phyloP scores from a whole-genome alignment of 2,113 vertebrate species.

The Hemiscyllium ocellatum region DNA sequence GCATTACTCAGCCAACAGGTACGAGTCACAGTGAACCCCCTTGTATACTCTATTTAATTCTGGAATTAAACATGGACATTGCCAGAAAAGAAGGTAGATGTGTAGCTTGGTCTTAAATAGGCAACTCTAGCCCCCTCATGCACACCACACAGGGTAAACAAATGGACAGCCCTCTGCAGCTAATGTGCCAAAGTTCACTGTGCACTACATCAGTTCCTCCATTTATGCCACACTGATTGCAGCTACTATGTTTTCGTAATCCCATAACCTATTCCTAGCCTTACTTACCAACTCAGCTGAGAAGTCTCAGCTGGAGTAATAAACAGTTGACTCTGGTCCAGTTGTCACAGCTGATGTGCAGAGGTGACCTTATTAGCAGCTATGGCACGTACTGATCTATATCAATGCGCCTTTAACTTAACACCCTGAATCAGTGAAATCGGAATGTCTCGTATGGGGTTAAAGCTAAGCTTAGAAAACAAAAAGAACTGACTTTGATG shows the following conservation, averaged over 20 bases:
- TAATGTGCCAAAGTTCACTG: not conserved
- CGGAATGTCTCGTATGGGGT: not conserved
- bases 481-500: not conserved
- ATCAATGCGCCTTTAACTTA: not conserved
- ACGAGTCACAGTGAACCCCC: not conserved
- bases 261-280: not conserved
- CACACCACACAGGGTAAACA: not conserved
- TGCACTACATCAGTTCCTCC: slow-evolving; percentile 17
- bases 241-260: not conserved
- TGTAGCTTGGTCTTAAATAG: not conserved
- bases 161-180: not conserved
- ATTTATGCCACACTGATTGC: not conserved
- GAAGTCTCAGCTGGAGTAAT: not conserved
- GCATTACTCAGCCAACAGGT: not conserved
- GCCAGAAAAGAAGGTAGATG: not conserved
- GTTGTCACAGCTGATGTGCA: not conserved
- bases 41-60: not conserved
- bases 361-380: not conserved
- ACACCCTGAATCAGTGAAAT: not conserved
- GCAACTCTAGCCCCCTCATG: not conserved
- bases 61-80: not conserved
- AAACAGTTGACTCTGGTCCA: not conserved
- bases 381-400: not conserved
- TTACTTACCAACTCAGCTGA: slow-evolving; percentile 27
- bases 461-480: not conserved